These are phyloP conservation scores for Acipenser transmontanus DNA, from an alignment of 2,797 vertebrate species.

Conservation along the genomic window DNA sequence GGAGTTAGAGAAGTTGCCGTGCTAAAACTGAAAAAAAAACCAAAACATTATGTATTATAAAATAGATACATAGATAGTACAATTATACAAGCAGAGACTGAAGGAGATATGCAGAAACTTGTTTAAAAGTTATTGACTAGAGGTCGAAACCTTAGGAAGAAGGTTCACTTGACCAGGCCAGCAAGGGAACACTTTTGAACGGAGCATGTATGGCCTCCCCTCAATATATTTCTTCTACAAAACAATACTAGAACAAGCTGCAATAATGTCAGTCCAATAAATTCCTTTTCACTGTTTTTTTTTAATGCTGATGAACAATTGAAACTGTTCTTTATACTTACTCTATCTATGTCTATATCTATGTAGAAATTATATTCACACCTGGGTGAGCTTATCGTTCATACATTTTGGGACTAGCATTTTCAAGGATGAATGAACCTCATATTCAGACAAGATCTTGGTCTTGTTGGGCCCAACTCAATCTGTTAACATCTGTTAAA, in stretches of 20 bases:
- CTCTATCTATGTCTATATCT: constrained; percentile 33
- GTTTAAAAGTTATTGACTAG: no score
- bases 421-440: constrained; percentile 37
- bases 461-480: constrained; percentile 30
- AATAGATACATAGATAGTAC: no score
- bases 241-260: not conserved
- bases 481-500: constrained; percentile 40
- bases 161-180: no score
- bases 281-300: not conserved
- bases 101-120: no score
- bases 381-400: constrained; percentile 23
- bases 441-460: constrained; percentile 32
- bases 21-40: no score
- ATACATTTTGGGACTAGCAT: constrained; percentile 39
- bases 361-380: constrained; percentile 30
- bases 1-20: no score
- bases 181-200: no score
- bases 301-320: no score
- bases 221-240: not conserved
- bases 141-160: no score
- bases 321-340: constrained; percentile 22
- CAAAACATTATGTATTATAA: no score
- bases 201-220: not conserved
- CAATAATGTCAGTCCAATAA: not conserved
- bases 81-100: no score